Percentiles rank a stretch among this genome's conserved stretches.
phyloP scores from a whole-genome alignment of 2,797 vertebrate genomes.

The Eulemur rubriventer region DNA sequence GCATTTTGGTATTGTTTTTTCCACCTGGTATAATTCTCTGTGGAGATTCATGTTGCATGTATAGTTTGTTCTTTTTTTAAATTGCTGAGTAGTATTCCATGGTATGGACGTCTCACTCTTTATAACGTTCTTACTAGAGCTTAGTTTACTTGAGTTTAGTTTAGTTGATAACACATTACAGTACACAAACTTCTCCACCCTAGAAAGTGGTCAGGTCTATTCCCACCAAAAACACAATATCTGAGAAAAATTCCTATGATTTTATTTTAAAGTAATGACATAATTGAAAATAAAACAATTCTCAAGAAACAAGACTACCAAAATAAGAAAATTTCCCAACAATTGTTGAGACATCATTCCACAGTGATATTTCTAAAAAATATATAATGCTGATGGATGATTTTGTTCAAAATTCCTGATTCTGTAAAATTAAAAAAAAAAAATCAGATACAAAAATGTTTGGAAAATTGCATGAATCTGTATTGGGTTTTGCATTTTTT shows the following conservation, averaged over 20 bases:
- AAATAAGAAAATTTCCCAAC: neutral
- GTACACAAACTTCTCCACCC: neutral
- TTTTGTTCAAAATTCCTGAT: neutral
- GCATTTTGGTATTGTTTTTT: neutral
- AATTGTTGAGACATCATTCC: neutral
- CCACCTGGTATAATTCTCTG: neutral
- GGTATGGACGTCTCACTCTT: fast-evolving
- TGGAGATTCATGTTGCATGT: neutral
- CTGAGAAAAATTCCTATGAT: neutral
- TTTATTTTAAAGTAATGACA: neutral
- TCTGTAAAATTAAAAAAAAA: neutral
- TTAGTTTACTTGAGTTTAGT: neutral
- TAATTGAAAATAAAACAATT: neutral
- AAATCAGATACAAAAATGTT: neutral
- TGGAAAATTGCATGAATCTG: neutral
- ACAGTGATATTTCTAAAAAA: neutral
- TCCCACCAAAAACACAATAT: neutral
- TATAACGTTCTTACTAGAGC: neutral
- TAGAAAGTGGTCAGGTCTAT: neutral
- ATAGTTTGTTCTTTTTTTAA: neutral
- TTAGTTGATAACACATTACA: neutral
- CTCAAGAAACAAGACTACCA: neutral
- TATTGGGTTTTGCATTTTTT: neutral
- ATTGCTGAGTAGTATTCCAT: neutral
- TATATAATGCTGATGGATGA: too few relatives aligned